Evolutionary conservation across 1,140 invertebrate genomes (phyloP), one percentile per base, ranked within the genome.

Genomic region (Pogonomyrmex barbatus): DNA sequence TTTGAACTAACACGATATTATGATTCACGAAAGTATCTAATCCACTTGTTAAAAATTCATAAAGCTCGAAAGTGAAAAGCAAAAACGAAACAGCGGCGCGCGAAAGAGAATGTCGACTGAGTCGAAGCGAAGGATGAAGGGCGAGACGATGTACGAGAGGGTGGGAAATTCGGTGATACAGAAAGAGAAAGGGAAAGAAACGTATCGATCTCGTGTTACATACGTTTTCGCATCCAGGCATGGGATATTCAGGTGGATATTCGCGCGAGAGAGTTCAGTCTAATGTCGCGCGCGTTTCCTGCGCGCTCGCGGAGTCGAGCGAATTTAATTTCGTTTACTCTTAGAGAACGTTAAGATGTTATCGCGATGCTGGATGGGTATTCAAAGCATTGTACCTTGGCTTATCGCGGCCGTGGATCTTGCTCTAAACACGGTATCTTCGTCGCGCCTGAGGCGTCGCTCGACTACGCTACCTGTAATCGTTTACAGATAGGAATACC

Each of bases 291-390:
- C 10, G 77, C 39, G 60, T 65, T 65, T 68, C 10, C 65, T 52
- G 47, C 54, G 79, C 58, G 63, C 65, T 65, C 42, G 56, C 56
- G 75, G 54, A 45, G 77, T 82, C 78, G 81, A 50, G 87, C 87
- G 91, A 91, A 93, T 94, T 93, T 94, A 94, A 93, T 94, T 94
- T 92, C 89, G 91, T 93, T 93, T 90, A 91, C 90, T 93, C 90
- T 90, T 85, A 89, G 90, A 91, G 89, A 83, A 89, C 93, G 90
- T 94, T 93, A 93, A 94, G 93, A 94, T 94, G 71, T 70, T 93
- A 94, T 94, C 93, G 83, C 86, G 83, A 92, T 93, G 92, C 87
- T 91, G 91, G 89, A 93, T 91, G 90, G 92, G 88, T 90, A 94
- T 91, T 94, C 91, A 90, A 92, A 90, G 92, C 90, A 94, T 93